phyloP scores from a whole-genome alignment of 2,113 vertebrate species.

The Chaenocephalus aceratus region DNA sequence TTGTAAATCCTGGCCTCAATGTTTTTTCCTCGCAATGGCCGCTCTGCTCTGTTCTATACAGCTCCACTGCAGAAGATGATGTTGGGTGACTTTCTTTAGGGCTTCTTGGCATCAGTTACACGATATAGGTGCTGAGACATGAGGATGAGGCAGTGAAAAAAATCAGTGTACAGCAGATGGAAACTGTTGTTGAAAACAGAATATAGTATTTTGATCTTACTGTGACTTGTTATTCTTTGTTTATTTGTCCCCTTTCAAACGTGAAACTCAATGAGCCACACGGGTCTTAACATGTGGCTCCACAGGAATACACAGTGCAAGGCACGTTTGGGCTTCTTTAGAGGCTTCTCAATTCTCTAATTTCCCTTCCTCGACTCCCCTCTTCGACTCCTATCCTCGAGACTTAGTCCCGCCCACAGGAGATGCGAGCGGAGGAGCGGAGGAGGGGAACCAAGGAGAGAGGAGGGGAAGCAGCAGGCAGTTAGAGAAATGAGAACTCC shows the following conservation, averaged over 20 bases:
- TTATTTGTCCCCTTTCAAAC: neutral
- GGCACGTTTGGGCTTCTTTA: constrained; percentile 28
- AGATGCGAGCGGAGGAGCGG: too few species aligned
- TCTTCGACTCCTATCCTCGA: too few species aligned
- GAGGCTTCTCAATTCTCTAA: too few species aligned
- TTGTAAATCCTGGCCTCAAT: too few species aligned
- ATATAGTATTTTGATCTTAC: neutral
- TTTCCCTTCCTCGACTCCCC: too few species aligned
- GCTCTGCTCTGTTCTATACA: neutral
- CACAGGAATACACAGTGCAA: neutral
- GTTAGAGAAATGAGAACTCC: too few species aligned
- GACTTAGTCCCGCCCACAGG: too few species aligned
- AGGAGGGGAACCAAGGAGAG: too few species aligned
- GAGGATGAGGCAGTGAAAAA: neutral
- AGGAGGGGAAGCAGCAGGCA: too few species aligned
- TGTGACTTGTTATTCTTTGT: neutral
- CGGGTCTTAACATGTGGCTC: neutral
- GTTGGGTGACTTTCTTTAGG: neutral
- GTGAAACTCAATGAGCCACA: constrained; percentile 10
- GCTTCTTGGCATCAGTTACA: neutral
- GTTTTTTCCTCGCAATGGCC: too few species aligned
- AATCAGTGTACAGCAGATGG: neutral
- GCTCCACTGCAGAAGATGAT: neutral
- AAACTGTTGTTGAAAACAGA: neutral
- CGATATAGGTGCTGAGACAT: neutral